Conservation (phyloP, 2,113 vertebrate genomes). For the Ictalurus furcatus region DNA sequence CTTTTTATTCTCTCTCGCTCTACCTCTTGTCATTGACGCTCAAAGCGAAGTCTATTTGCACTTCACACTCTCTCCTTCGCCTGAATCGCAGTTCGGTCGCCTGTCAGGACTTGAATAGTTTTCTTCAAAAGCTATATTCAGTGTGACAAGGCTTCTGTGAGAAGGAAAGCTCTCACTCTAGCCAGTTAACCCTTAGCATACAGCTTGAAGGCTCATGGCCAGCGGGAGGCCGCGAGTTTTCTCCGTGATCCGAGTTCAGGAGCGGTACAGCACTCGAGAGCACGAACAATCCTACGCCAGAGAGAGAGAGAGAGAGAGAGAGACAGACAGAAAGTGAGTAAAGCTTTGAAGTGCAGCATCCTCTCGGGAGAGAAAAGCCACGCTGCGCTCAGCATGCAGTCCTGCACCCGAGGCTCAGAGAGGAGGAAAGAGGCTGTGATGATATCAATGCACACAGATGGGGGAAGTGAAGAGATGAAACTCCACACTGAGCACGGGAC, state of each 20-base stretch:
- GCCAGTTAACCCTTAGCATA: neutral
- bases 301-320: neutral
- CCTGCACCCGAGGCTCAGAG: neutral
- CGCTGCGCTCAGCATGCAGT: neutral
- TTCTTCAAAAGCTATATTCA: neutral
- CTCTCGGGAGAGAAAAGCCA: constrained; percentile 20
- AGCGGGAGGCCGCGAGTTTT: neutral
- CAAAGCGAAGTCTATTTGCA: neutral
- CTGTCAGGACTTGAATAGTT: constrained; percentile 2
- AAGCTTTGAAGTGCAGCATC: neutral
- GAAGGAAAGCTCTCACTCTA: neutral
- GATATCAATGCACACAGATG: constrained; percentile 27
- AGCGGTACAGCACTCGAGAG: neutral
- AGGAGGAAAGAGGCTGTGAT: constrained; percentile 29
- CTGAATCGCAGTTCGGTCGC: neutral
- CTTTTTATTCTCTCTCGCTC: neutral
- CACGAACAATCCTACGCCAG: neutral
- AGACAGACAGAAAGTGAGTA: neutral
- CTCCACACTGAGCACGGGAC: constrained; percentile 24
- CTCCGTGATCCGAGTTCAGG: neutral
- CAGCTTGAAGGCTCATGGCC: neutral
- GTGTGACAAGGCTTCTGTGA: neutral
- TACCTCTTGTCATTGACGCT: neutral
- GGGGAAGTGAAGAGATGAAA: constrained; percentile 35
- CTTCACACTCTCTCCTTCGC: constrained; percentile 11